These are phyloP conservation scores for Tetraneura akinire DNA, from an alignment of 1,140 invertebrate genomes.

Conservation along the genomic window DNA sequence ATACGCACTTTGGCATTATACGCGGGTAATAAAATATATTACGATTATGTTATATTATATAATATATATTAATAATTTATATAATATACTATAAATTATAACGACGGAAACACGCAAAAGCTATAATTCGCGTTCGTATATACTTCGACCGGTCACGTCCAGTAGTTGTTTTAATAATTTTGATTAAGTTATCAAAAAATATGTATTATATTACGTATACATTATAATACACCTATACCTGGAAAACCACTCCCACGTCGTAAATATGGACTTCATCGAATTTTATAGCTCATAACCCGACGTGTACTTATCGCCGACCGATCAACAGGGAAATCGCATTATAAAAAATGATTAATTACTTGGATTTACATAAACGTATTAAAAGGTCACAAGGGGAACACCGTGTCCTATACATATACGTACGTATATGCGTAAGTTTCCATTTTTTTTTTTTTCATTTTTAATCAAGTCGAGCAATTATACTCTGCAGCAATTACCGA, in stretches of 20 bases:
- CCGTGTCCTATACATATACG: not conserved
- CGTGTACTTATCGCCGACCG: constrained; percentile 40
- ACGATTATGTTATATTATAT: too few species aligned
- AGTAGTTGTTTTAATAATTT: constrained; percentile 43
- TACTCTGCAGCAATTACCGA: constrained; percentile 15
- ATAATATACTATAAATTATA: not conserved
- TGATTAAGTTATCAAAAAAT: constrained; percentile 50
- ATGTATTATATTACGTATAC: not conserved
- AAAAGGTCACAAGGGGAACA: constrained; percentile 36
- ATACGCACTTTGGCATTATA: too few species aligned
- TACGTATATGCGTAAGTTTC: too few species aligned
- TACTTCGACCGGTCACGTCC: not conserved
- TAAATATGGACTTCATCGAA: constrained; percentile 50
- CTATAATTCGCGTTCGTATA: not conserved
- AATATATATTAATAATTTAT: not conserved
- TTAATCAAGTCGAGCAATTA: constrained; percentile 32
- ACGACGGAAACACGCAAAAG: constrained; percentile 25
- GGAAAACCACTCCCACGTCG: constrained; percentile 46
- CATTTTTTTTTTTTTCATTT: constrained; percentile 41
- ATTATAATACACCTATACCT: not conserved
- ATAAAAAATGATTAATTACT: constrained; percentile 52
- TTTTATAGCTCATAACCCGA: constrained; percentile 36
- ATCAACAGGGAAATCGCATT: constrained; percentile 51
- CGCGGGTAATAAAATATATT: too few species aligned
- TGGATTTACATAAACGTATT: constrained; percentile 51